These are phyloP conservation scores for Sorex araneus DNA, from an alignment of 2,113 vertebrate species.

Conservation along the genomic window DNA sequence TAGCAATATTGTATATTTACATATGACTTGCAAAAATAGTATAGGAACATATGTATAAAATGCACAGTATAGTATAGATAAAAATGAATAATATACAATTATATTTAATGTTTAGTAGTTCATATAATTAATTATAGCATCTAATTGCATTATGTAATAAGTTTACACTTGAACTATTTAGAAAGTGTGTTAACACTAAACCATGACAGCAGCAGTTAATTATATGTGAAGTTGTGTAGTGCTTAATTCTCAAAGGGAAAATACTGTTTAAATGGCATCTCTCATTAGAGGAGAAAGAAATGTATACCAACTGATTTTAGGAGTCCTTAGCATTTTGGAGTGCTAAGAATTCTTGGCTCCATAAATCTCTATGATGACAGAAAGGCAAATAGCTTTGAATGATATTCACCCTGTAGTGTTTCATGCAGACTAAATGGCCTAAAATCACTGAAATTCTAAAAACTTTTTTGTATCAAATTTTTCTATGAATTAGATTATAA, in stretches of 20 bases:
- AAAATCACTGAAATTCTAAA: not conserved
- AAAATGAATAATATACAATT: not conserved
- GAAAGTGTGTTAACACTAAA: conserved; percentile 5
- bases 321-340: not conserved
- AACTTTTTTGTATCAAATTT: not conserved
- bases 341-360: not conserved
- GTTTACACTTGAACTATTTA: conserved; percentile 4
- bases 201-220: not conserved
- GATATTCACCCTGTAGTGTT: not conserved
- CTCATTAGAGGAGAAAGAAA: conserved; percentile 44
- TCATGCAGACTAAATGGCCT: not conserved
- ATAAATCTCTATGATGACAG: not conserved
- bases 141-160: not conserved
- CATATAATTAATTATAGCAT: conserved; percentile 1
- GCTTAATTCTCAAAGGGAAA: conserved; percentile 58
- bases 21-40: not conserved
- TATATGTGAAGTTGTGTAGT: not conserved
- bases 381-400: not conserved
- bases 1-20: not conserved
- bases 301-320: not conserved
- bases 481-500: not conserved
- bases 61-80: not conserved
- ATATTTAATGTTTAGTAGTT: not conserved
- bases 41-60: not conserved
- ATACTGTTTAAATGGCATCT: conserved; percentile 13